Evolutionary conservation across 2,113 vertebrate genomes (phyloP), one percentile per base, ranked within the genome.

Genomic region (Caloenas nicobarica): DNA sequence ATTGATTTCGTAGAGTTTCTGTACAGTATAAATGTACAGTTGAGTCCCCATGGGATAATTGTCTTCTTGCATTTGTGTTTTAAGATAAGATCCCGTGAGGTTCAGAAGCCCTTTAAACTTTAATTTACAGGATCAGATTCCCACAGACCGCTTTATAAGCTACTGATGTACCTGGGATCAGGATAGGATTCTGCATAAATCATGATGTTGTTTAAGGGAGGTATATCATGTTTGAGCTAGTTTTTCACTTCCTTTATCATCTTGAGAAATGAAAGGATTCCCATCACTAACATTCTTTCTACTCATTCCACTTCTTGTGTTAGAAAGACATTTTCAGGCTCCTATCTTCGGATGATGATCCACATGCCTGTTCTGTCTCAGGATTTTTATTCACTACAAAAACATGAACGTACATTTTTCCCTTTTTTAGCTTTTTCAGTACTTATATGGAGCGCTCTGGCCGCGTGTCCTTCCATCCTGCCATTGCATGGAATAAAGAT

Each of bases 391-490:
- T 94, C 54, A 18, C 58, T 64, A 11, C 36, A 42, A 64, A 91
- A 78, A 8, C 60, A 62, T 2, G 10, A 72, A 56, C 26, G 8
- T 85, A 36, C 6, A 16, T 68, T 85, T 91, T 71, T 22, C 65
- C 53, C 38, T 42, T 68, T 69, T 85, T 77, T 68, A 77, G 29
- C 42, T 46, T 57, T 74, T 51, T 46, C 51, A 36, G 79, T 51
- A 16, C 46, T 62, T 48, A 8, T 2, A 48, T 38, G 54, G 74
- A 58, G 36, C 1, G 4, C n/a, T 73, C 36, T 71, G 76, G 54
- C 23, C 2, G 0, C 13, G 3, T 23, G 42, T 60, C 44, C 44
- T n/a, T 61, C 46, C 25, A 7, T 57, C 15, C 2, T 34, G 42
- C 25, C 3, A 0, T 18, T 51, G 60, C 12, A 34, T 16, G 38